Base-by-base conservation (phyloP, 2,888 invertebrate genomes). In the Standfussiana lucernea region DNA sequence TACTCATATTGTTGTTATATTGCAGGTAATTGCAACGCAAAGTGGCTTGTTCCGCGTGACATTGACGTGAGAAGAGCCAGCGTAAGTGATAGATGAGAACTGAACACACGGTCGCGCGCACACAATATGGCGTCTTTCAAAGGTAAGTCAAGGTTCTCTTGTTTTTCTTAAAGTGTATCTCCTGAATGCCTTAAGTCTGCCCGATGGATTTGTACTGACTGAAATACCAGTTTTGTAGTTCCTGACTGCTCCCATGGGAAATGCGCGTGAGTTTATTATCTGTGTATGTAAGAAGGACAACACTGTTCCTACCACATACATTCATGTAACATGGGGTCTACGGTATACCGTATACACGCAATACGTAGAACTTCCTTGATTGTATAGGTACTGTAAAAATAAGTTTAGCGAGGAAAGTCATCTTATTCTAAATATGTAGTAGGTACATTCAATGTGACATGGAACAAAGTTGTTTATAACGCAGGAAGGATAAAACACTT, bases 111-210 rank as follows among this genome's bases (percentile, higher is more conserved):
- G 74, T 81, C 83, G 82, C 82, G 84, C 75, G 72, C 50, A 82
- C 75, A 82, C 87, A 89, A 68, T 75, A 92, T 92, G 92, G 89
- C 91, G 72, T 92, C 92, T 50, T 92, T 92, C 91, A 92, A 92
- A 90, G 92, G 92, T 92, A 75, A 83, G 78, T 40, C 8, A 40
- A 15, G 8, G 0, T 18, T 40, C 1, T 15, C 18, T 59, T 32
- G 8, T 32, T 28, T 59, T 59, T 28, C n/a, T n/a, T n/a, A 28
- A 15, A 56, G 15, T 56, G 10, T 50, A 24, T 24, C 24, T 50
- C 50, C n/a, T 56, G 28, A 15, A 28, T 56, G 21, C 32, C 28
- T 18, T 32, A 56, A 28, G 28, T 56, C 3, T 28, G 8, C 15
- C 18, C 18, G 56, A 56, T 28, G 1, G 18, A 32, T 18, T 59